Evolutionary conservation across 1,140 invertebrate genomes (phyloP).

Genomic region (Ruditapes philippinarum): DNA sequence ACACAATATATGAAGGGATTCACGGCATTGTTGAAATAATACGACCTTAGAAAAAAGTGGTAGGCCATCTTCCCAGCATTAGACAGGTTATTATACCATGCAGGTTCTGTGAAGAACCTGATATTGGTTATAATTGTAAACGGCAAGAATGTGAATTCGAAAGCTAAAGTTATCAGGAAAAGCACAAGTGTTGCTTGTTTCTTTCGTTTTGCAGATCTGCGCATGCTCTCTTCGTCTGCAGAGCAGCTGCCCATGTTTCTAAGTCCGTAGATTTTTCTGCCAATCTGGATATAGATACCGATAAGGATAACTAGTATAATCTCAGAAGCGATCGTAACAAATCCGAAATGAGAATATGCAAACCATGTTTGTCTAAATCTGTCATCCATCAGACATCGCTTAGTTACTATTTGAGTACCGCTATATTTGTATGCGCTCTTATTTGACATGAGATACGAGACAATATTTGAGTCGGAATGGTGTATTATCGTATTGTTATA

Average conservation of each 20-base stretch:
- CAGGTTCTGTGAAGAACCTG: constrained; percentile 46
- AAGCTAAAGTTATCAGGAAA: constrained; percentile 59
- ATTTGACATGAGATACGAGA: background rate
- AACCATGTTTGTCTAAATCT: constrained; percentile 48
- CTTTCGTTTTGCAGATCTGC: constrained; percentile 13
- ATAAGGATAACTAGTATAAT: constrained; percentile 46
- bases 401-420: constrained; percentile 41
- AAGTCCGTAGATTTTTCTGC: constrained; percentile 21
- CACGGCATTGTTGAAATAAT: constrained; percentile 54
- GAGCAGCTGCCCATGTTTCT: background rate
- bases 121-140: constrained; percentile 58
- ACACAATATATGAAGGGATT: constrained; percentile 61
- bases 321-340: constrained; percentile 39
- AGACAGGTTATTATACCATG: constrained; percentile 47
- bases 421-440: background rate
- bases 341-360: constrained; percentile 66
- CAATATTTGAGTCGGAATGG: background rate
- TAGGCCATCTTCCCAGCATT: constrained; percentile 44
- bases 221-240: background rate
- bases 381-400: constrained; percentile 57
- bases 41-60: constrained; percentile 58
- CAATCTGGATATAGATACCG: constrained; percentile 32
- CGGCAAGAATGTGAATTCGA: constrained; percentile 57
- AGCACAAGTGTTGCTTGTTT: constrained; percentile 51
- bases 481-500: background rate